A percentile compares a stretch with the other conserved stretches of the same genome.
These are phyloP conservation scores for Diogma glabrata DNA, from an alignment of 2,888 invertebrate species.

Conservation along the genomic window DNA sequence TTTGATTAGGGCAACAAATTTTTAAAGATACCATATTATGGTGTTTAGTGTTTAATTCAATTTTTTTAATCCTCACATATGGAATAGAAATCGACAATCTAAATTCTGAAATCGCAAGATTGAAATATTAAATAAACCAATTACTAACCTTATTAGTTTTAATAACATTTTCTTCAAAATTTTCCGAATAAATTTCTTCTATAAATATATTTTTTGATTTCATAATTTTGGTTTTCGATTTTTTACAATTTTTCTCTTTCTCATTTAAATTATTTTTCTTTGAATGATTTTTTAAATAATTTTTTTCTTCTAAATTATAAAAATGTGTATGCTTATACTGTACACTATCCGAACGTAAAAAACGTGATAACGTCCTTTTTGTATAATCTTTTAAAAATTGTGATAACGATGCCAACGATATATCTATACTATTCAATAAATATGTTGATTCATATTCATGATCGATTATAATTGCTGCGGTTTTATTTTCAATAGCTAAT, in stretches of 20 bases:
- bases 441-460: slow-evolving; percentile 54
- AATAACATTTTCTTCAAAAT: slow-evolving; percentile 49
- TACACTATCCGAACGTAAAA: slow-evolving; percentile 11
- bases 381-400: slow-evolving; percentile 16
- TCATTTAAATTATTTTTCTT: not conserved
- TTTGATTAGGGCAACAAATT: too few species aligned
- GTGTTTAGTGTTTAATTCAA: too few species aligned
- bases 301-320: slow-evolving; percentile 1
- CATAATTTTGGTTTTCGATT: slow-evolving; percentile 11
- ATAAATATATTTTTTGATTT: slow-evolving; percentile 33
- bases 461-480: slow-evolving; percentile 59
- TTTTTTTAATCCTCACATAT: too few species aligned
- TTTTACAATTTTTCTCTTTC: slow-evolving; percentile 15
- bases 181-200: slow-evolving; percentile 51
- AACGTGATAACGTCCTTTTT: slow-evolving; percentile 10
- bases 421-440: slow-evolving; percentile 14
- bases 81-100: too few species aligned
- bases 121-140: not conserved
- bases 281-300: not conserved
- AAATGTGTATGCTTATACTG: slow-evolving; percentile 14
- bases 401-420: slow-evolving; percentile 13
- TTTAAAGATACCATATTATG: too few species aligned
- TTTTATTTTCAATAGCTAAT: slow-evolving; percentile 44
- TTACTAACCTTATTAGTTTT: slow-evolving; percentile 44
- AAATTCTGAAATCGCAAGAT: too few species aligned